phyloP scores from a whole-genome alignment of 2,797 vertebrate species.

The Thalassophryne amazonica region DNA sequence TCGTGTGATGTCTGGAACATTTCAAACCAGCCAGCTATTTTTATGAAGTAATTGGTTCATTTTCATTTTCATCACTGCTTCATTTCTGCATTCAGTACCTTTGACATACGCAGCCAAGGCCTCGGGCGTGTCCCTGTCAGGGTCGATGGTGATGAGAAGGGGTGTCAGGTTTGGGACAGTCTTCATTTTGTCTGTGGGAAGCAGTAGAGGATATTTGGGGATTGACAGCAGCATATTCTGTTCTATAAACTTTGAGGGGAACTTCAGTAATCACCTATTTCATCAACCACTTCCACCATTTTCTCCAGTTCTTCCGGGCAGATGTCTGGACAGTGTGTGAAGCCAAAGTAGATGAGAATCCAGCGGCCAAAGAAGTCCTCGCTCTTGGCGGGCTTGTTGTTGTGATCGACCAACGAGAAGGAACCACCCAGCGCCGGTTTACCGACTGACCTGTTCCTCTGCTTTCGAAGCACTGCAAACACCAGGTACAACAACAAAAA shows the following conservation, averaged over 20 bases:
- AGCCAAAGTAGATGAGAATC: conserved; percentile 95
- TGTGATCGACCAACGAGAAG: conserved; percentile 87
- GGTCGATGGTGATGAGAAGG: conserved; percentile 94
- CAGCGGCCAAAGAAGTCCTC: conserved; percentile 90
- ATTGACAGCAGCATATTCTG: fast-evolving
- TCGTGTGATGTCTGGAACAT: too few relatives aligned
- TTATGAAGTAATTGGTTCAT: too few relatives aligned
- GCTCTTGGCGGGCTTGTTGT: conserved; percentile 80
- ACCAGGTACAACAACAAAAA: background rate
- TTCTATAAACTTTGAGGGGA: background rate
- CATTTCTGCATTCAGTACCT: too few relatives aligned
- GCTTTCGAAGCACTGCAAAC: conserved; percentile 83
- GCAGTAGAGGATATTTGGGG: background rate
- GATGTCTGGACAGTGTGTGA: conserved; percentile 97
- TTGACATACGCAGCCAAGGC: conserved; percentile 89
- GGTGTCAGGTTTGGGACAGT: conserved; percentile 88
- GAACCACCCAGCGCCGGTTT: conserved; percentile 89
- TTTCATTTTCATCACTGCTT: too few relatives aligned
- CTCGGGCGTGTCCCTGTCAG: conserved; percentile 87
- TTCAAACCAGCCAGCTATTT: too few relatives aligned
- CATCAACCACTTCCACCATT: conserved; percentile 91
- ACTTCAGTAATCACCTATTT: conserved; percentile 80
- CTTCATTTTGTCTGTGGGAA: conserved; percentile 80
- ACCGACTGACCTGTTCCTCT: conserved; percentile 84
- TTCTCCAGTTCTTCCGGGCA: conserved; percentile 97